Percentiles rank a stretch among this genome's conserved stretches.
Evolutionary conservation across 2,113 vertebrate species (phyloP).

Genomic region (Rhea americana): DNA sequence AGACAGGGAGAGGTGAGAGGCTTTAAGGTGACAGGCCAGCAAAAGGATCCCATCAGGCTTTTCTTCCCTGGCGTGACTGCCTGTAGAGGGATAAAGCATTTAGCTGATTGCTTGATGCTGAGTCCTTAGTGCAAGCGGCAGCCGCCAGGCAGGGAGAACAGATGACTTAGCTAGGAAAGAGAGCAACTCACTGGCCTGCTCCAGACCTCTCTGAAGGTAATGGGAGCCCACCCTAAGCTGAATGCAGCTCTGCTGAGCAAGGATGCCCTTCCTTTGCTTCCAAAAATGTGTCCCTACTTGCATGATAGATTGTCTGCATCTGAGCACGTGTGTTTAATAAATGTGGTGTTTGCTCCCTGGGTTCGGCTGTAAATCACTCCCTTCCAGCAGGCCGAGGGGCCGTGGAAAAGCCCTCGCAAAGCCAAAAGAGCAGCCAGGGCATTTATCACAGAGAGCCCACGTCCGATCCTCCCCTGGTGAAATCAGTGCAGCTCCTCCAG

Average conservation of each 20-base stretch:
- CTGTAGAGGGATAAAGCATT: conserved; percentile 61
- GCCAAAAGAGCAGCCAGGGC: background rate
- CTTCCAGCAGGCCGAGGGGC: background rate
- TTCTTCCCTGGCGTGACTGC: background rate
- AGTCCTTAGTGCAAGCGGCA: background rate
- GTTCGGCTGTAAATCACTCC: background rate
- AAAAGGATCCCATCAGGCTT: conserved; percentile 22
- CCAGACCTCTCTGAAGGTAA: background rate
- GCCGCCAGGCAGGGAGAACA: background rate
- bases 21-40: conserved; percentile 51
- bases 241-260: background rate
- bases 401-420: background rate
- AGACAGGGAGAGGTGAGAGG: conserved; percentile 57
- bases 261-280: background rate
- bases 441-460: background rate
- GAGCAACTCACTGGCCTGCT: background rate
- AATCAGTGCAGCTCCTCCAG: background rate
- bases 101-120: conserved; percentile 54
- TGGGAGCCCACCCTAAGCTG: background rate
- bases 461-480: background rate
- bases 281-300: background rate
- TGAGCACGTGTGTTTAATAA: background rate
- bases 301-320: background rate
- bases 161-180: background rate
- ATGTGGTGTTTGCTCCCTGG: background rate